Evolutionary conservation across 2,888 invertebrate genomes (phyloP), one percentile per base, ranked within the genome.

Genomic region (Bombylius major): DNA sequence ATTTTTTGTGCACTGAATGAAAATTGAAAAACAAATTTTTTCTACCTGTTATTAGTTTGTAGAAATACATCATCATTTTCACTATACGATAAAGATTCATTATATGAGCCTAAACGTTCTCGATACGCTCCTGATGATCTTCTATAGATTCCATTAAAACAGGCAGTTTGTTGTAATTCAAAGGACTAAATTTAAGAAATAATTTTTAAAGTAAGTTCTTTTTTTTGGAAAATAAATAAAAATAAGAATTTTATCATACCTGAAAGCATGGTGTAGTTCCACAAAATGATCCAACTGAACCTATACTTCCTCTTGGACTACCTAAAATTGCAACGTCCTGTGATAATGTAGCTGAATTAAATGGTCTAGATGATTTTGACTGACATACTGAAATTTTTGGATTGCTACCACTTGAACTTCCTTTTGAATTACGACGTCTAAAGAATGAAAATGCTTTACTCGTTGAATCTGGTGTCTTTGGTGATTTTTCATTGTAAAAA

Each of bases 401-500:
- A 31, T 45, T 56, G 52, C 65, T 67, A 11, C 70, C 67, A 1
- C 70, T 70, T 47, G 69, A 70, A 62, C 64, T 71, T 56, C 72
- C 70, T 14, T 57, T 59, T 0, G 73, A 72, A 59, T 70, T 72
- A 51, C 72, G 70, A 5, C 73, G 63, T 52, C 71, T 72, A 57
- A 73, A 73, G 39, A 73, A 68, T 34, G 72, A 70, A 57, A 73
- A 73, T 9, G 69, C 68, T 54, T 67, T 69, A 55, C 65, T 66
- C 52, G 70, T 68, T 4, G 73, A 72, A 61, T 72, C 71, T 51
- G 73, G 72, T 4, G 73, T 72, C 55, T 69, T 70, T 1, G 74
- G 72, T 39, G 74, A 71, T 60, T 72, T 65, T 53, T 73, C 72
- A 69, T 73, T 73, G 62, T 65, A 70, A 61, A 73, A 73, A 65